Evolutionary conservation across 1,140 invertebrate genomes (phyloP), one percentile per base, ranked within the genome.

Genomic region (Leptonema lineaticorne): DNA sequence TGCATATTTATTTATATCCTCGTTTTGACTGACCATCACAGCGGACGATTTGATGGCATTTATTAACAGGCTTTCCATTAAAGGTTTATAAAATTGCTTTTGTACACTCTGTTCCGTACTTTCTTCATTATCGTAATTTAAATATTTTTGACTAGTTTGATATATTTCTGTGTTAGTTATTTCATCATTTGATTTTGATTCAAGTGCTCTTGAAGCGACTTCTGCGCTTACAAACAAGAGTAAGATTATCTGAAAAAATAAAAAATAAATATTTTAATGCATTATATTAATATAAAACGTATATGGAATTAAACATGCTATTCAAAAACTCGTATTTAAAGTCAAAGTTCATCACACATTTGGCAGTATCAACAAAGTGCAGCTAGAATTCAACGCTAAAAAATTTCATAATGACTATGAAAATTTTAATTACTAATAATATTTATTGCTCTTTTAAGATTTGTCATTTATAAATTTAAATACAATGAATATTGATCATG

Each of bases 21-120:
- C 37, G 14, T 45, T 30, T 46, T 63, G 30, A 22, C 45, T 33
- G n/a, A 64, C 28, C 24, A 64, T 64, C 0, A 37, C 29, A 9
- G 62, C 62, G 1, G 62, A 64, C 8, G 62, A 64, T 30, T 64
- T 64, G 9, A 64, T 50, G 22, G 62, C 62, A 20, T 53, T 64
- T 9, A 64, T 64, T 16, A 64, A 29, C 1, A 50, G 14, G 30
- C 50, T 45, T 26, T 64, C 41, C 22, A 30, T 45, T 7, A 63
- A 5, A 1, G 22, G 46, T 18, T 50, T 48, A 29, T 26, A 26
- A 28, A 20, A 28, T 46, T 50, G 4, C 16, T 62, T 62, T n/a
- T n/a, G 33, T 37, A n/a, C 33, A 37, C n/a, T n/a, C 16, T 2
- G 22, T 18, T 53, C 20, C 48, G 48, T 16, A 45, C 11, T 45